These are phyloP conservation scores for Dyspetes luteomarginatus DNA, from an alignment of 2,888 invertebrate species.

Conservation along the genomic window DNA sequence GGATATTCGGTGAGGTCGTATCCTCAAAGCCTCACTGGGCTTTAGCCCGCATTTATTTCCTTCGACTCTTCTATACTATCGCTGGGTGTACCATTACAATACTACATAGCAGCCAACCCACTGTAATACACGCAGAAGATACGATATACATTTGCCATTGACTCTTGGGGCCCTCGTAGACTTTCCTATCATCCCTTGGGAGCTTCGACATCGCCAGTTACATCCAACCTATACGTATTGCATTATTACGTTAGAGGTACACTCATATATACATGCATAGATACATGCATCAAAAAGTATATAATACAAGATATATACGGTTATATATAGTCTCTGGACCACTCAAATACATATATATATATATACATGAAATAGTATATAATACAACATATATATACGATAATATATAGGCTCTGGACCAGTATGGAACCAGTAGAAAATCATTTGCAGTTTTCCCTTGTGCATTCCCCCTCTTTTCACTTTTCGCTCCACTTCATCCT, in stretches of 20 bases:
- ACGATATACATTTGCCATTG: slow-evolving; percentile 48
- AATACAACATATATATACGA: background rate
- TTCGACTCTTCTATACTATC: slow-evolving; percentile 1
- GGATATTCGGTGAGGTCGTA: slow-evolving; percentile 80
- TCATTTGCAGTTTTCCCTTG: slow-evolving; percentile 73
- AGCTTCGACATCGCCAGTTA: slow-evolving; percentile 80
- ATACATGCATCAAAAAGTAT: background rate
- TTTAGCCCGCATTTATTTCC: slow-evolving; percentile 47
- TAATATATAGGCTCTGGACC: background rate
- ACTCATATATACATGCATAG: slow-evolving; percentile 3
- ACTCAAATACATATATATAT: background rate
- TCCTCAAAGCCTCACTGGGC: slow-evolving; percentile 66
- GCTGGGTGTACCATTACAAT: background rate
- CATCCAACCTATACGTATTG: slow-evolving; percentile 66
- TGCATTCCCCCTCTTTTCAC: slow-evolving; percentile 10
- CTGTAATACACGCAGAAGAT: slow-evolving; percentile 19
- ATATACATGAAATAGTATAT: background rate
- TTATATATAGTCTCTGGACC: background rate
- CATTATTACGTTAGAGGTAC: slow-evolving; percentile 56
- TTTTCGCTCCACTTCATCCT: background rate
- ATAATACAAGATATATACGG: background rate
- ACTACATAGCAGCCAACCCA: background rate
- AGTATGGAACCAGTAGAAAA: slow-evolving; percentile 73
- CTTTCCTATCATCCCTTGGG: slow-evolving; percentile 73
- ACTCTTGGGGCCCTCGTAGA: slow-evolving; percentile 27